These are phyloP conservation scores for Diadumene lineata DNA, from an alignment of 92 coral and sea anemone species.

Conservation along the genomic window DNA sequence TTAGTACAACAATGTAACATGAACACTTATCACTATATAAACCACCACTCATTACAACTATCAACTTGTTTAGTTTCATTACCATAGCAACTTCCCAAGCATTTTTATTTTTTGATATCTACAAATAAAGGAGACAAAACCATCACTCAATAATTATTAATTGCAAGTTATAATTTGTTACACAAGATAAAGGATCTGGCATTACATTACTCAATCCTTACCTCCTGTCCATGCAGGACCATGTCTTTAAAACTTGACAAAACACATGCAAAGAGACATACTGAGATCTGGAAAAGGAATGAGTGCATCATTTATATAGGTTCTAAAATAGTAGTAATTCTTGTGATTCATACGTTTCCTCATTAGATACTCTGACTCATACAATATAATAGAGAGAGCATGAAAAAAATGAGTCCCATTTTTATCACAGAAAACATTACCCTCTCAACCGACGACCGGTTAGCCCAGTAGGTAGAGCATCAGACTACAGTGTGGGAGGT, in stretches of 20 bases:
- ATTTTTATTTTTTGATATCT: conserved; percentile 14
- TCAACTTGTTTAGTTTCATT: background rate
- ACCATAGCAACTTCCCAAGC: conserved; percentile 13
- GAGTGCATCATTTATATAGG: background rate
- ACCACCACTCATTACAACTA: background rate
- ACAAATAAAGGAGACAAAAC: background rate
- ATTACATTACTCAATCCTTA: background rate
- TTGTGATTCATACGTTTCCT: too few species aligned
- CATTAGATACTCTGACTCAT: too few species aligned
- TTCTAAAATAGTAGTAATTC: too few species aligned
- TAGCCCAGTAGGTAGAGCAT: too few species aligned
- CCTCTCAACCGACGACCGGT: too few species aligned
- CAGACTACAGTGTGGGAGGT: too few species aligned
- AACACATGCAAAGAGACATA: conserved; percentile 54
- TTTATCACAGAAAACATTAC: too few species aligned
- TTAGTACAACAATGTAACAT: too few species aligned
- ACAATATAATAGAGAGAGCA: too few species aligned
- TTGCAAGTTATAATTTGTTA: background rate
- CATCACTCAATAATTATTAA: too few species aligned
- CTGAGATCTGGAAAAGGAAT: conserved; percentile 34
- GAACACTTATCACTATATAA: background rate
- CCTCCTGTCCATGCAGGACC: conserved; percentile 54
- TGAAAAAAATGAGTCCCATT: too few species aligned
- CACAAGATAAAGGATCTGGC: too few species aligned
- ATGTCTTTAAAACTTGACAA: conserved; percentile 40